Evolutionary conservation across 92 coral and sea anemone species (phyloP), one percentile per base, ranked within the genome.

Genomic region (Pocillopora meandrina): DNA sequence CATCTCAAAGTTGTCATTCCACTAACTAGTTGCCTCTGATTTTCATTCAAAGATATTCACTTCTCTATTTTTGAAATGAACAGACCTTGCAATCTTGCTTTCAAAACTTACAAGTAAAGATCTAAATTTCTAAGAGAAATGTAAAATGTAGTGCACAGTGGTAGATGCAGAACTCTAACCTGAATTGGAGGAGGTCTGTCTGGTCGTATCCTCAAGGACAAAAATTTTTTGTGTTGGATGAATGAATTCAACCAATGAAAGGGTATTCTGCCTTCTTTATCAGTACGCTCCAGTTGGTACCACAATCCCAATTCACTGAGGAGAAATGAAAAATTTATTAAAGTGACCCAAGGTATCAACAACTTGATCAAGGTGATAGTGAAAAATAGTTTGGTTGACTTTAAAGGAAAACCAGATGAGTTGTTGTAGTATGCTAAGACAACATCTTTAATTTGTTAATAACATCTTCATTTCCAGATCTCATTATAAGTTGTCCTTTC

Each of bases 211-310:
- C 15, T 73, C 35, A 83, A 63, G 1, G 86, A 83, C 73, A 83
- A 33, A 47, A 83, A 74, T 56, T 89, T 89, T 65, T 92, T 92
- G 78, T 89, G 84, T 42, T 90, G 86, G 74, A 87, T 94, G 82
- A 86, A 88, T 3, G 93, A 94, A 60, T 80, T 71, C 33, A 82
- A 80, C 98, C 98, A 94, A 60, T 85, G 87, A 78, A 94, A 90
- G 58, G 92, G 76, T 67, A 90, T 74, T 18, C 90, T 87, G 1
- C 93, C 98, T 19, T 94, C 91, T 35, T 72, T 87, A 66, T 79
- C 92, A 26, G 98, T 62, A 71, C 52, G 64, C 65, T 82, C 85
- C 9, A 94, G 79, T 49, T 86, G 86, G 64, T 70, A 75, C 98
- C 95, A 94, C 11, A 84, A 61, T 65, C 71, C 80, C 56, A 80